phyloP scores from a whole-genome alignment of 2,797 vertebrate genomes.

The Acanthurus leucopareius region DNA sequence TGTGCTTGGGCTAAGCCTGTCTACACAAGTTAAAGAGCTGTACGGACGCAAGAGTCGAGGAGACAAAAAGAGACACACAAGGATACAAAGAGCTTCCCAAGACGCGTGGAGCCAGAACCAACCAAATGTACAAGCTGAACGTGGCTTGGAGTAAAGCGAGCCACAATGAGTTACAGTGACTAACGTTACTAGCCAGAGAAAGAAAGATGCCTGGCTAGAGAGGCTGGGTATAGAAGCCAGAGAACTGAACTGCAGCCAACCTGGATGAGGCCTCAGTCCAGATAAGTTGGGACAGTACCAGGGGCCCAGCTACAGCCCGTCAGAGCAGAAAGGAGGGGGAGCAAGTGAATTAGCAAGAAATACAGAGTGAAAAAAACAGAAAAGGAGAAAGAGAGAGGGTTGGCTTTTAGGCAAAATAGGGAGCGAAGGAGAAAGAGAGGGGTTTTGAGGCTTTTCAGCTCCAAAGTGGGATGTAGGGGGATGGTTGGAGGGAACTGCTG shows the following conservation, averaged over 20 bases:
- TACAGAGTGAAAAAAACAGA: conserved; percentile 45
- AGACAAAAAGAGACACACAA: conserved; percentile 67
- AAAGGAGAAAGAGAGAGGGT: conserved; percentile 50
- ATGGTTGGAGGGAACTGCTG: conserved; percentile 69
- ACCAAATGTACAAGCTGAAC: conserved; percentile 70
- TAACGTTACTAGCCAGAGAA: conserved; percentile 72
- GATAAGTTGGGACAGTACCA: conserved; percentile 80
- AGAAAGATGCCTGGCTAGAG: conserved; percentile 79
- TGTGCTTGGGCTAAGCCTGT: conserved; percentile 57
- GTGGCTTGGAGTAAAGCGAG: conserved; percentile 69
- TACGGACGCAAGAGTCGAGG: conserved; percentile 29
- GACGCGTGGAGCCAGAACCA: conserved; percentile 64
- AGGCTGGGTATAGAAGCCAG: conserved; percentile 73
- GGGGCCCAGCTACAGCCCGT: conserved; percentile 73
- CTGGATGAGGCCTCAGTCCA: conserved; percentile 79
- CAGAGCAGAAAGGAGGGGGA: conserved; percentile 55
- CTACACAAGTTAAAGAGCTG: conserved; percentile 68
- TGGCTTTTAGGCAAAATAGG: conserved; percentile 67
- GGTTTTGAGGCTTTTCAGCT: conserved; percentile 74
- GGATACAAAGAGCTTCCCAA: conserved; percentile 54
- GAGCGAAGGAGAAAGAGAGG: conserved; percentile 36
- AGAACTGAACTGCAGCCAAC: conserved; percentile 79
- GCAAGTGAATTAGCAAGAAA: conserved; percentile 70
- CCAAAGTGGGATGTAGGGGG: conserved; percentile 70
- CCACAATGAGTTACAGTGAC: conserved; percentile 80